Conservation (phyloP, 1,140 invertebrate species). For the Rhyacophila brunnea region DNA sequence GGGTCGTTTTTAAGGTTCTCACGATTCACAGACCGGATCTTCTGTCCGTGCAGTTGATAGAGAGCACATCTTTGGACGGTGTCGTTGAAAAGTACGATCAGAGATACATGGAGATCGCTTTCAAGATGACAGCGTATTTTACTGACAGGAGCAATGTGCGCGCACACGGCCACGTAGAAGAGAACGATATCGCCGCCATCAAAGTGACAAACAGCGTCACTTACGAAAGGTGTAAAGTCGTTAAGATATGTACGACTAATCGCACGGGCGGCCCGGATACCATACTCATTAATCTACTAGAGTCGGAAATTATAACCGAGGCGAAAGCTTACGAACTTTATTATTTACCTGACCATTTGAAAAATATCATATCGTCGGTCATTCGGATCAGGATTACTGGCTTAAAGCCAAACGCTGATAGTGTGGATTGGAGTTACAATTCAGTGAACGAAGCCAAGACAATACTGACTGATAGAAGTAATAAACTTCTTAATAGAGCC, state of each 20-base stretch:
- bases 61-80: constrained; percentile 34
- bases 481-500: constrained; percentile 42
- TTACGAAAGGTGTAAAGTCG: constrained; percentile 44
- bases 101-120: constrained; percentile 39
- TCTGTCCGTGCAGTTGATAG: constrained; percentile 43
- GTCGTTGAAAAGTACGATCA: constrained; percentile 39
- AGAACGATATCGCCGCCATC: constrained; percentile 47
- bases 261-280: constrained; percentile 39
- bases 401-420: constrained; percentile 45
- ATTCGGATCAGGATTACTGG: constrained; percentile 43
- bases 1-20: constrained; percentile 45
- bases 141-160: constrained; percentile 41
- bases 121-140: constrained; percentile 47
- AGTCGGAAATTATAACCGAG: constrained; percentile 42
- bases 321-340: constrained; percentile 41
- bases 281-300: constrained; percentile 45
- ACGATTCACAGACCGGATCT: constrained; percentile 40
- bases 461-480: constrained; percentile 25
- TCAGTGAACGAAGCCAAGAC: constrained; percentile 39
- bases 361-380: constrained; percentile 39
- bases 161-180: constrained; percentile 40
- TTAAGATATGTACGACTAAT: constrained; percentile 39
- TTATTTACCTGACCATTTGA: constrained; percentile 45
- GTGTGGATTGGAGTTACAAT: constrained; percentile 42
- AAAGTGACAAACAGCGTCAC: constrained; percentile 38